These are phyloP conservation scores for Myanophis thanlyinensis DNA, from an alignment of 2,113 vertebrate species.

Conservation along the genomic window DNA sequence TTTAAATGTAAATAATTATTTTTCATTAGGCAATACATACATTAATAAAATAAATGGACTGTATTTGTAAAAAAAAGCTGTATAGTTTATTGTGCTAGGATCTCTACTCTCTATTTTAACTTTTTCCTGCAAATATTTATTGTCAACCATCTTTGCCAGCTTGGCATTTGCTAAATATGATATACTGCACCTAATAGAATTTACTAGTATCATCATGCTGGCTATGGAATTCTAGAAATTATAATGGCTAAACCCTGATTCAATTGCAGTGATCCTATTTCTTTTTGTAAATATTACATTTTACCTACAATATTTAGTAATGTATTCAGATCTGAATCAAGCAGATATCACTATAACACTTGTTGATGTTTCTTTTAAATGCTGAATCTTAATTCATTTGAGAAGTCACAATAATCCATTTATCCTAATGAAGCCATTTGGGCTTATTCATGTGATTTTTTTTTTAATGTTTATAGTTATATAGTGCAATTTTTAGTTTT, in stretches of 20 bases:
- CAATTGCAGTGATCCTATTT: not conserved
- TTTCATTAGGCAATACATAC: not conserved
- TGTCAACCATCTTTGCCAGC: not conserved
- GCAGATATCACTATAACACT: slow-evolving; percentile 44
- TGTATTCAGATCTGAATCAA: slow-evolving; percentile 10
- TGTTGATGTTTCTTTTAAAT: slow-evolving; percentile 63
- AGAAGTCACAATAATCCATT: slow-evolving; percentile 63
- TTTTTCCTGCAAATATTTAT: slow-evolving; percentile 12
- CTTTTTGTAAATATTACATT: slow-evolving; percentile 13
- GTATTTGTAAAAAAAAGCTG: not conserved
- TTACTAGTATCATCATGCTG: not conserved
- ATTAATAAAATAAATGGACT: not conserved
- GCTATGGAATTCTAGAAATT: not conserved
- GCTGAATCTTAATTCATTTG: slow-evolving; percentile 69
- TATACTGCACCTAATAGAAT: not conserved
- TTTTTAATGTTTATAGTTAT: slow-evolving; percentile 54
- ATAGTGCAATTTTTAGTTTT: slow-evolving; percentile 60
- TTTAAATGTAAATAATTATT: not conserved
- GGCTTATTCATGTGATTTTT: slow-evolving; percentile 54
- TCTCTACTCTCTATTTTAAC: not conserved
- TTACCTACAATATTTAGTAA: slow-evolving; percentile 57
- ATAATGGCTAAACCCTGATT: not conserved
- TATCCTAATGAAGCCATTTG: slow-evolving; percentile 71
- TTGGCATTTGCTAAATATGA: not conserved
- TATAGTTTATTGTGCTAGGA: not conserved